phyloP scores from a whole-genome alignment of 2,113 vertebrate species.

The Actinemys pallida region DNA sequence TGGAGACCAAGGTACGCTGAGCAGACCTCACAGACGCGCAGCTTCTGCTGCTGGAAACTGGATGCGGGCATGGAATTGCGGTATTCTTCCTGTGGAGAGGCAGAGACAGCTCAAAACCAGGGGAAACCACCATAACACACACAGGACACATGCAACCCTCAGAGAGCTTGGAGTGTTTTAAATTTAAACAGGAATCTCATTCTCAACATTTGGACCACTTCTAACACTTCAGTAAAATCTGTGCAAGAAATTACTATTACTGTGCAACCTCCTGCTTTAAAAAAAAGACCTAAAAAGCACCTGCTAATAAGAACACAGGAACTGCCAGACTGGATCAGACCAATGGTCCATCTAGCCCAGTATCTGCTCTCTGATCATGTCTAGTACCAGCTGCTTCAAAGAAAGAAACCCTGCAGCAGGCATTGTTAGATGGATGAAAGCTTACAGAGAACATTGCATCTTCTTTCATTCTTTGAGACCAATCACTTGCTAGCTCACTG shows the following conservation, averaged over 20 bases:
- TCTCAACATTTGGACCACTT: not conserved
- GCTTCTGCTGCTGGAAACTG: constrained; percentile 98
- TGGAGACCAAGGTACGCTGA: constrained; percentile 98
- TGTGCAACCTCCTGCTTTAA: not conserved
- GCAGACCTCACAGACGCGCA: constrained; percentile 97
- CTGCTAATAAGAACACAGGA: not conserved
- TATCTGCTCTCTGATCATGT: not conserved
- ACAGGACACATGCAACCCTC: not conserved
- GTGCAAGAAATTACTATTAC: not conserved
- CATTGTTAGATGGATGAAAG: not conserved
- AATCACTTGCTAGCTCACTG: not conserved
- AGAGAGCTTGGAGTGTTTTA: not conserved
- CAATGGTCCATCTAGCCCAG: not conserved
- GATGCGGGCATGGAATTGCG: constrained; percentile 99
- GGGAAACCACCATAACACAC: not conserved
- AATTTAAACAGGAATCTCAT: not conserved
- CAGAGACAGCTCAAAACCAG: not conserved
- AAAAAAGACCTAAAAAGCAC: not conserved
- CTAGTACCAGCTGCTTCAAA: not conserved
- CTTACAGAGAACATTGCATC: not conserved
- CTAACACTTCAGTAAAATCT: not conserved
- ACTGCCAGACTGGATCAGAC: not conserved
- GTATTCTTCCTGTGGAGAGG: constrained; percentile 90
- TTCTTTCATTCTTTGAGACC: not conserved
- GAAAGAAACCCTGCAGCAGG: not conserved